A percentile compares a stretch with the other conserved stretches of the same genome.
Evolutionary conservation across 2,888 invertebrate species (phyloP).

Genomic region (Tiliacea aurago): DNA sequence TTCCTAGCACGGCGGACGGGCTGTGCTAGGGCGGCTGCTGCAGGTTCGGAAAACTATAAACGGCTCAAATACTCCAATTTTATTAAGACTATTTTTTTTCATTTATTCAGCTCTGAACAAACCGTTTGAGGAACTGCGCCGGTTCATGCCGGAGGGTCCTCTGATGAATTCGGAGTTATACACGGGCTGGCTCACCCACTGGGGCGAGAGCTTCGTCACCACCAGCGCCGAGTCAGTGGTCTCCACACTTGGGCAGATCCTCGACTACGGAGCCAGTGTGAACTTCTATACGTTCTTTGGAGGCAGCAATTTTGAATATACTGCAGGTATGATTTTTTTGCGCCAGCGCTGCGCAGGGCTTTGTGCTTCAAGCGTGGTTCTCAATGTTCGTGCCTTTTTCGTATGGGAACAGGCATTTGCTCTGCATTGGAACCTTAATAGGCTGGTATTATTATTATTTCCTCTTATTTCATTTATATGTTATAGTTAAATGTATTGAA

Average conservation of each 20-base stretch:
- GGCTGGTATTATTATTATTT: too few relatives aligned
- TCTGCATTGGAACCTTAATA: neutral
- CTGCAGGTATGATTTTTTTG: slow-evolving; percentile 81
- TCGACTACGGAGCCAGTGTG: slow-evolving; percentile 91
- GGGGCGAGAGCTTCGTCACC: slow-evolving; percentile 93
- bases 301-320: slow-evolving; percentile 96
- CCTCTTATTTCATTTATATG: neutral
- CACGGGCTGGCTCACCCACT: slow-evolving; percentile 97
- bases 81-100: too few relatives aligned
- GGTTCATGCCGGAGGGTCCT: slow-evolving; percentile 92
- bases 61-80: too few relatives aligned
- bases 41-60: too few relatives aligned
- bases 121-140: slow-evolving; percentile 86
- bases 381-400: neutral
- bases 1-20: too few relatives aligned
- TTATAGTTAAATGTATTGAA: too few relatives aligned
- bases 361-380: neutral
- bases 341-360: neutral
- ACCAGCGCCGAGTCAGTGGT: slow-evolving; percentile 88
- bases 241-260: slow-evolving; percentile 89
- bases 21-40: too few relatives aligned
- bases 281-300: slow-evolving; percentile 98
- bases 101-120: slow-evolving; percentile 65
- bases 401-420: neutral
- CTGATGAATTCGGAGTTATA: slow-evolving; percentile 97